Conservation (phyloP, 2,113 vertebrate genomes). For the Pongo pygmaeus region DNA sequence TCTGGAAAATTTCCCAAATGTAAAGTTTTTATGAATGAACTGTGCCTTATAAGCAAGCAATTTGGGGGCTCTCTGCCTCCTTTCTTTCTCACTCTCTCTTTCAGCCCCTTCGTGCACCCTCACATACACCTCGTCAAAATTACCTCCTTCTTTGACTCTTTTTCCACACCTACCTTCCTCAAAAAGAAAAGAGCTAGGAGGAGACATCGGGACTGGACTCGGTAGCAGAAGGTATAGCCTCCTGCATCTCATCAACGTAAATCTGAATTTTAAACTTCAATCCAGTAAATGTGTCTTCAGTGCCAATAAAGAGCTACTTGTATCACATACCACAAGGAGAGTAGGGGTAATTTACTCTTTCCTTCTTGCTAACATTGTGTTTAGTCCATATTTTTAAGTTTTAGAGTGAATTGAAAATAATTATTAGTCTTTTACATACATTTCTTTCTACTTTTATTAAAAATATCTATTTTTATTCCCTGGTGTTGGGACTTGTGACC, state of each 20-base stretch:
- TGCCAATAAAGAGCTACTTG: slow-evolving; percentile 12
- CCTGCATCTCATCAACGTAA: neutral
- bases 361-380: neutral
- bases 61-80: neutral
- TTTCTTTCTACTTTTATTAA: slow-evolving; percentile 35
- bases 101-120: no score
- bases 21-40: neutral
- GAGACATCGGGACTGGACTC: neutral
- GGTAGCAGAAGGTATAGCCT: neutral
- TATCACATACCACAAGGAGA: neutral
- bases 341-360: neutral
- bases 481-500: neutral
- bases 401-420: neutral
- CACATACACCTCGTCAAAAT: neutral
- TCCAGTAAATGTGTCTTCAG: neutral
- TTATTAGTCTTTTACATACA: neutral
- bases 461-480: neutral
- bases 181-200: neutral
- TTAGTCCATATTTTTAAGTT: neutral
- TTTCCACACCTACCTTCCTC: neutral
- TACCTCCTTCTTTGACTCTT: neutral
- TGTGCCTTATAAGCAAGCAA: neutral
- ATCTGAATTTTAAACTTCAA: neutral
- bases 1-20: neutral
- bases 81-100: neutral